Evolutionary conservation across 2,888 invertebrate species (phyloP).

Genomic region (Perizoma affinitatum): DNA sequence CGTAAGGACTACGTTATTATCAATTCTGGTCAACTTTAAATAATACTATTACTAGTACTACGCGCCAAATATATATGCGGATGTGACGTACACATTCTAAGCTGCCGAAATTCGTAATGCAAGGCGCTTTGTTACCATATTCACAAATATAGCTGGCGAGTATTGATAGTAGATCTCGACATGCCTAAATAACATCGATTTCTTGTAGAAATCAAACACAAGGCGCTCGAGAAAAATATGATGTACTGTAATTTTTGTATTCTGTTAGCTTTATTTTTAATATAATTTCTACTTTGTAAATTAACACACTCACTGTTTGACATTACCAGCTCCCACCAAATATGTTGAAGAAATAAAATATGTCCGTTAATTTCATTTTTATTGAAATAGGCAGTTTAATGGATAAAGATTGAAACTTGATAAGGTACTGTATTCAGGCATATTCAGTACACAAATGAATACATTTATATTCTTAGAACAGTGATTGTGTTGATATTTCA

Average conservation of each 20-base stretch:
- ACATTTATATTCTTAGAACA: conserved; percentile 59
- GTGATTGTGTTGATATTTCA: conserved; percentile 82
- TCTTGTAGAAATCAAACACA: conserved; percentile 16
- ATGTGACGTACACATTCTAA: neutral
- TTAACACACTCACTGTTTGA: conserved; percentile 84
- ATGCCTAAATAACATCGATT: conserved; percentile 33
- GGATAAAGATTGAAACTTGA: neutral
- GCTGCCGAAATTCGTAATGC: too few species aligned
- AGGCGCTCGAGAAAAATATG: conserved; percentile 30
- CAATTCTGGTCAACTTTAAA: conserved; percentile 83
- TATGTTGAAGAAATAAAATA: conserved; percentile 40
- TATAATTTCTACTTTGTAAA: conserved; percentile 63
- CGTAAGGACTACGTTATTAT: conserved; percentile 66
- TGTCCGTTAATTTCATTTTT: neutral
- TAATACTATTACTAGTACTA: conserved; percentile 59
- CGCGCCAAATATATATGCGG: conserved; percentile 24
- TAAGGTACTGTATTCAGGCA: conserved; percentile 8
- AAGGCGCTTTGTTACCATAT: too few species aligned
- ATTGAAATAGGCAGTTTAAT: neutral
- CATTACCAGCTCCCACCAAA: conserved; percentile 73
- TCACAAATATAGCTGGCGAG: neutral
- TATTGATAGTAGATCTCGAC: conserved; percentile 20
- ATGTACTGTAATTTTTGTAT: conserved; percentile 62
- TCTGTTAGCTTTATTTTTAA: conserved; percentile 75
- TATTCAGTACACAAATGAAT: conserved; percentile 12